These are phyloP conservation scores for Hapalemur alaotrensis DNA, from an alignment of 2,797 vertebrate species.

Conservation along the genomic window DNA sequence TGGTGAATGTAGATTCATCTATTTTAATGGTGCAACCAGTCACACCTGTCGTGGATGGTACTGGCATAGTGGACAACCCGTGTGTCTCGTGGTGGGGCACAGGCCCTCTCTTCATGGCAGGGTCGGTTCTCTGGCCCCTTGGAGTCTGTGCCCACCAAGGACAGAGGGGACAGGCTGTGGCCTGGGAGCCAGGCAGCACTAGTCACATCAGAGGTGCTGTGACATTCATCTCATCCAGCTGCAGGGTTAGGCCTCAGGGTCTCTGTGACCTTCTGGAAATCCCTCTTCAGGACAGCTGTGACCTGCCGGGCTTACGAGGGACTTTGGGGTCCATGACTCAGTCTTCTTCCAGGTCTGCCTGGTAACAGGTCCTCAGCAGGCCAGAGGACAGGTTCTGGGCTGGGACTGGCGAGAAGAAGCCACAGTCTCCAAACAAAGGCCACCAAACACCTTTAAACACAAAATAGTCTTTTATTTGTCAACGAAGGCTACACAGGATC, in stretches of 20 bases:
- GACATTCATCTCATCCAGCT: rapidly evolving
- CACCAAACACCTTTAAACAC: slow-evolving; percentile 83
- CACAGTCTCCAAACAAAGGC: not conserved
- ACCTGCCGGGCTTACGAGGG: not conserved
- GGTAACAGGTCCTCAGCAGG: not conserved
- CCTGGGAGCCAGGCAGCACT: not conserved
- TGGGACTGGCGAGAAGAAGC: not conserved
- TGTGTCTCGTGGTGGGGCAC: not conserved
- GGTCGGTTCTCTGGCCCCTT: rapidly evolving
- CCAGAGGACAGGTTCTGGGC: not conserved
- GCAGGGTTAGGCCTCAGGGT: not conserved
- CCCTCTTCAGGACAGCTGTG: not conserved
- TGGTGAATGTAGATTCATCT: not conserved
- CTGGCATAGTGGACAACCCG: not conserved
- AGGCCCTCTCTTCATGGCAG: not conserved
- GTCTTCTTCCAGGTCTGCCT: not conserved
- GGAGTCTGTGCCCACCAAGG: not conserved
- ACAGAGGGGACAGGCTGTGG: not conserved
- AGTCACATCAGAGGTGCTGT: not conserved
- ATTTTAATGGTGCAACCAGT: not conserved
- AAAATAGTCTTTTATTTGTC: slow-evolving; percentile 92
- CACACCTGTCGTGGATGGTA: rapidly evolving
- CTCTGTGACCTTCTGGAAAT: not conserved
- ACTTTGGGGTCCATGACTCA: not conserved
- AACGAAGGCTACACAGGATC: slow-evolving; percentile 97